Percentiles rank a stretch among this genome's conserved stretches.
These are phyloP conservation scores for Anguilla japonica DNA, from an alignment of 2,113 vertebrate species.

Conservation along the genomic window DNA sequence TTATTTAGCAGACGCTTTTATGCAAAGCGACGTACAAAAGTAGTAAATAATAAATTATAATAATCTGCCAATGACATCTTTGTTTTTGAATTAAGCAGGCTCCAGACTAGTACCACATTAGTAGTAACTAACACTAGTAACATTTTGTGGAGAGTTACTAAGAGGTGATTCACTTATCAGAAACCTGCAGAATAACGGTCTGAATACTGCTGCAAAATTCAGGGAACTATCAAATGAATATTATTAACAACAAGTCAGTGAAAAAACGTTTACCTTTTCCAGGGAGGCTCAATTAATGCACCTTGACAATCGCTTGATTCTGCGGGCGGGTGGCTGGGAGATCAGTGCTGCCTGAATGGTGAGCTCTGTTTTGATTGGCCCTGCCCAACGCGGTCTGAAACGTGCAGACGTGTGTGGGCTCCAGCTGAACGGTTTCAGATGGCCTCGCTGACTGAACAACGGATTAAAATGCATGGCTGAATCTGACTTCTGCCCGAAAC, in stretches of 20 bases:
- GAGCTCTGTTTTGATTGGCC: neutral
- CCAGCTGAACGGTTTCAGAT: neutral
- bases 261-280: neutral
- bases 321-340: neutral
- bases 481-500: constrained; percentile 2
- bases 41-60: no score
- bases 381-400: neutral
- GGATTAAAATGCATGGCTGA: constrained; percentile 5
- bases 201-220: no score
- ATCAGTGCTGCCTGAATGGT: neutral
- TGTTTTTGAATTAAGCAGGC: no score
- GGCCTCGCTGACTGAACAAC: neutral
- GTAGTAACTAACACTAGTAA: no score
- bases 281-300: neutral
- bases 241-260: neutral
- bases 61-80: no score
- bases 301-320: neutral
- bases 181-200: no score
- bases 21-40: no score
- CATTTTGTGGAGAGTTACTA: no score
- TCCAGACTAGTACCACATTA: no score
- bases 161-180: no score
- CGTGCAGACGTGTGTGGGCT: neutral
- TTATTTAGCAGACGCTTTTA: no score
- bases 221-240: no score